These are phyloP conservation scores for Enteromius trimaculatus DNA, from an alignment of 2,797 vertebrate genomes.

Conservation along the genomic window DNA sequence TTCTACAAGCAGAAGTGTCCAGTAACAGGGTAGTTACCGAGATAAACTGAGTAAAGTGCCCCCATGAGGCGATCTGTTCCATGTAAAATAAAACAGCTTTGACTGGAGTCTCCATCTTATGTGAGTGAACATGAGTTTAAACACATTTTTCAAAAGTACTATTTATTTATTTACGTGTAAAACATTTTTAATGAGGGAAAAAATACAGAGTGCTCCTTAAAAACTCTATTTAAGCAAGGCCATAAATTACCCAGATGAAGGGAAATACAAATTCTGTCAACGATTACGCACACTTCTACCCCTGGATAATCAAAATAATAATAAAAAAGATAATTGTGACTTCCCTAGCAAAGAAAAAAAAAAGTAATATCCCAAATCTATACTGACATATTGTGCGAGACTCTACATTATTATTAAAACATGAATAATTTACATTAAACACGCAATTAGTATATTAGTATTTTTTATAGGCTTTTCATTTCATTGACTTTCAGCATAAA, in stretches of 20 bases:
- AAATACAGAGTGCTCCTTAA: background rate
- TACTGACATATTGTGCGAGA: too few relatives aligned
- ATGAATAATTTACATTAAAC: too few relatives aligned
- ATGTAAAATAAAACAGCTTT: constrained; percentile 16
- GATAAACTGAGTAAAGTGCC: constrained; percentile 25
- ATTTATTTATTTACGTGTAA: constrained; percentile 20
- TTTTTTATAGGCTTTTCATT: too few relatives aligned
- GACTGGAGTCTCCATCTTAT: constrained; percentile 7
- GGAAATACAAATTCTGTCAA: background rate
- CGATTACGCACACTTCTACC: background rate
- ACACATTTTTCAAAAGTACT: constrained; percentile 14
- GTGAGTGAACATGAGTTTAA: constrained; percentile 3
- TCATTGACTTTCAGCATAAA: background rate
- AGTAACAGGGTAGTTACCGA: constrained; percentile 15
- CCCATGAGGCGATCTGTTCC: constrained; percentile 13
- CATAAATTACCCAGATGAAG: background rate
- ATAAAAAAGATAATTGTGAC: background rate
- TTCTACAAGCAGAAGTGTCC: constrained; percentile 30
- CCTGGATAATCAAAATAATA: background rate
- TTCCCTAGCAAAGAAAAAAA: background rate
- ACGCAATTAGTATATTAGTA: too few relatives aligned
- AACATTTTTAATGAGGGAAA: constrained; percentile 10
- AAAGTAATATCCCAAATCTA: background rate
- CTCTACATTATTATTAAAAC: too few relatives aligned
- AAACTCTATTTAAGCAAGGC: background rate